Evolutionary conservation across 2,797 vertebrate species (phyloP).

Genomic region (Poeciliopsis gracilis): DNA sequence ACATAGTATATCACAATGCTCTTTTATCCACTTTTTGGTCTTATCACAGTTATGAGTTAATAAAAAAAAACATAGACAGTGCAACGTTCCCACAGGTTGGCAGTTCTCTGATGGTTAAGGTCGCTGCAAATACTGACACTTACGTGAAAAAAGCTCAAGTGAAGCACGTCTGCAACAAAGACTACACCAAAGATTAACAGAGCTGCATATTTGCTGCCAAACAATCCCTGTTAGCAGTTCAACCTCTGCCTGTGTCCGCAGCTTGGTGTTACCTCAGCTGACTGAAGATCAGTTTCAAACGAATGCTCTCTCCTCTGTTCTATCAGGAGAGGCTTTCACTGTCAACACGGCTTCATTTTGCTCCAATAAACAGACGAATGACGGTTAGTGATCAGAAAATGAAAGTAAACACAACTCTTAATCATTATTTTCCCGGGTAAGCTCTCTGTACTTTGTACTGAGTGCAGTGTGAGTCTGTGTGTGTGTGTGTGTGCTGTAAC

Average conservation of each 20-base stretch:
- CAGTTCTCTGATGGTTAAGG: slow-evolving; percentile 11
- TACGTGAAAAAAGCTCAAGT: slow-evolving; percentile 22
- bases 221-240: slow-evolving; percentile 15
- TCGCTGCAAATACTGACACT: slow-evolving; percentile 27
- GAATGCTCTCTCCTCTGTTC: slow-evolving; percentile 19
- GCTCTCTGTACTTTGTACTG: slow-evolving; percentile 25
- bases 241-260: slow-evolving; percentile 6
- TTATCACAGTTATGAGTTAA: slow-evolving; percentile 39
- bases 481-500: slow-evolving; percentile 40
- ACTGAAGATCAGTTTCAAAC: slow-evolving; percentile 45
- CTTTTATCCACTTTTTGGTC: slow-evolving; percentile 52
- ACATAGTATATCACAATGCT: slow-evolving; percentile 37
- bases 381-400: slow-evolving; percentile 9
- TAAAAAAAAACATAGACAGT: slow-evolving; percentile 14
- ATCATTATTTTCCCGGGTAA: slow-evolving; percentile 32
- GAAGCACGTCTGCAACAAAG: slow-evolving; percentile 8
- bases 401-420: slow-evolving; percentile 19
- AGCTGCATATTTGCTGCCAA: slow-evolving; percentile 14
- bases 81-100: slow-evolving; percentile 3
- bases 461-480: neutral
- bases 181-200: slow-evolving; percentile 32
- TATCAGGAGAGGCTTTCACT: slow-evolving; percentile 7
- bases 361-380: neutral
- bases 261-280: slow-evolving; percentile 29
- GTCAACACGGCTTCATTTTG: slow-evolving; percentile 4